Base-by-base conservation (phyloP, 2,797 vertebrate species). In the Sciurus carolinensis region DNA sequence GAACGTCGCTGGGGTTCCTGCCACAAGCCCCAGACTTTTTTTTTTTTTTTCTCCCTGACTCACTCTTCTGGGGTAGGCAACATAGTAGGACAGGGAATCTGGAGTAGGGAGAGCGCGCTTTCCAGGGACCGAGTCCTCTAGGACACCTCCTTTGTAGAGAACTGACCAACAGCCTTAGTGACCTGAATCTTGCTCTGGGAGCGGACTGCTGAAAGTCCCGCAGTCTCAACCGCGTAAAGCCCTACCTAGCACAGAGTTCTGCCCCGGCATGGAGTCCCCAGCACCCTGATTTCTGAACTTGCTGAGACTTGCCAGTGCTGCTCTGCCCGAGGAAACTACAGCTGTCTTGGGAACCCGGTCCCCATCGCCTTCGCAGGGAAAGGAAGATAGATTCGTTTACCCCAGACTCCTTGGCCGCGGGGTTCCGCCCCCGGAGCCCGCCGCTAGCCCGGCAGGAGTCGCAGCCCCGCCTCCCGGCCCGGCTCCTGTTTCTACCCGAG, bases 401-500 rank as follows among this genome's bases (percentile, higher is more conserved):
- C 39, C n/a, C 9, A 54, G 77, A 93, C 80, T 59, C n/a, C 6
- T 20, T 3, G 33, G 42, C 50, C 0, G 9, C 22, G 18, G 42
- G 52, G 88, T 64, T 24, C 94, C 92, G 86, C 82, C 97, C 66
- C 66, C 59, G 9, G 28, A 84, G 91, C 54, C 10, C 22, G 67
- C 64, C 90, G 5, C 0, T 33, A 79, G 87, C 67, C 0, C 33
- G 39, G 90, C 77, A 0, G n/a, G n/a, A 54, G 90, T 67, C 67
- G 24, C 95, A 28, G 94, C 94, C 89, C 94, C 91, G 88, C 96
- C 97, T 90, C 91, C 73, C 87, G 1, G 30, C 33, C 8, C 12
- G 39, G 93, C 79, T 97, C 96, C 24, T 39, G 95, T 97, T 98
- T 96, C 95, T 82, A 95, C 87, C 82, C 42, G 62, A 80, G 96